A percentile compares a stretch with the other conserved stretches of the same genome.
Evolutionary conservation across 2,888 invertebrate species (phyloP).

Genomic region (Agrilus mali): DNA sequence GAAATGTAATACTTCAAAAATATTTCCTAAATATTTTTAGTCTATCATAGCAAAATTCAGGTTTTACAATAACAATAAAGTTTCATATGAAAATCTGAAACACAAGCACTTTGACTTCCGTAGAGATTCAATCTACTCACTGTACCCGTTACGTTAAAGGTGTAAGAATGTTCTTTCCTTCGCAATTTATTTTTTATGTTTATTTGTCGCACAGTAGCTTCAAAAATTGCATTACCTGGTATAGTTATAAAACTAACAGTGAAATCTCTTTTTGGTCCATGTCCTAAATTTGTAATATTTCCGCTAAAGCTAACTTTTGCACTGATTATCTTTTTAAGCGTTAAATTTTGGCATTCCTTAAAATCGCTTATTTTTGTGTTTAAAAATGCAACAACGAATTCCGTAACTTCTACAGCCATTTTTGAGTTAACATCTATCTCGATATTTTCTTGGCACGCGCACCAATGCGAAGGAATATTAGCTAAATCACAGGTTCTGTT

Average conservation of each 20-base stretch:
- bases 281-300: conserved; percentile 27
- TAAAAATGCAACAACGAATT: conserved; percentile 48
- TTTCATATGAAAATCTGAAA: conserved; percentile 61
- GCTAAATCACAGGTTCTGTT: conserved; percentile 67
- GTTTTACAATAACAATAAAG: conserved; percentile 60
- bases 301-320: conserved; percentile 49
- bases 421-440: conserved; percentile 41
- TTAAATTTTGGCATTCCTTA: conserved; percentile 52
- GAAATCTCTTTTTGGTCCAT: conserved; percentile 44
- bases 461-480: conserved; percentile 73
- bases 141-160: conserved; percentile 50
- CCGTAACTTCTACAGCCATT: conserved; percentile 44
- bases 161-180: conserved; percentile 18
- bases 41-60: no score
- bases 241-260: conserved; percentile 47
- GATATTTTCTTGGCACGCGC: conserved; percentile 65
- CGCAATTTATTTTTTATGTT: conserved; percentile 23
- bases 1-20: no score
- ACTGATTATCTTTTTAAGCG: conserved; percentile 47
- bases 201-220: conserved; percentile 54
- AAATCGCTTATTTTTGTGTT: conserved; percentile 49
- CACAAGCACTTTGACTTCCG: conserved; percentile 67
- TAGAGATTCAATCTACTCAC: conserved; percentile 69
- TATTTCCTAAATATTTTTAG: no score
- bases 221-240: conserved; percentile 65